Conservation (phyloP, 1,140 invertebrate species). For the Agrilus planipennis region DNA sequence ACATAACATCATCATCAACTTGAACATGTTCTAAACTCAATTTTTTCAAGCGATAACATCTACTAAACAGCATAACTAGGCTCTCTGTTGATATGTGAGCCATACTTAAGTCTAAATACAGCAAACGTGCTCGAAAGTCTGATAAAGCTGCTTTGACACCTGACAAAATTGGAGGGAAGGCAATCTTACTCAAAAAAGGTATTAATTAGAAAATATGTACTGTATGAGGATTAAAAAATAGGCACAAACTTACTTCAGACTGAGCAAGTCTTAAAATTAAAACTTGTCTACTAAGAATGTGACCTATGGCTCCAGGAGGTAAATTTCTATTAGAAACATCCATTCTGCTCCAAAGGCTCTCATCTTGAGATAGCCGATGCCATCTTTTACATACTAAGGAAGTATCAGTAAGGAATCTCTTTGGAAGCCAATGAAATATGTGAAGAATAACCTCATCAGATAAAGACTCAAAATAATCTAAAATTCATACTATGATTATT, state of each 20-base stretch:
- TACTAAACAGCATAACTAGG: constrained; percentile 48
- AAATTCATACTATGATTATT: background rate
- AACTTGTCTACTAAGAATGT: constrained; percentile 59
- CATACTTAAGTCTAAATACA: constrained; percentile 79
- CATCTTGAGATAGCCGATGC: constrained; percentile 62
- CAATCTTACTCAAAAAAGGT: constrained; percentile 26
- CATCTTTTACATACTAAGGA: constrained; percentile 56
- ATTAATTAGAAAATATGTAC: background rate
- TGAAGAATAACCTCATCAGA: constrained; percentile 77
- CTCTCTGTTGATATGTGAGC: constrained; percentile 46
- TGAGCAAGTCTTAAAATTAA: constrained; percentile 57
- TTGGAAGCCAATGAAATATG: constrained; percentile 72
- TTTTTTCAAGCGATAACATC: constrained; percentile 62
- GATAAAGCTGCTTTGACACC: constrained; percentile 28
- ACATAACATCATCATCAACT: constrained; percentile 49
- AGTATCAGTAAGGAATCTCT: constrained; percentile 56
- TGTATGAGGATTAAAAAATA: background rate
- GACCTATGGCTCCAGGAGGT: constrained; percentile 49
- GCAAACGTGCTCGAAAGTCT: constrained; percentile 41
- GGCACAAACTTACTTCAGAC: constrained; percentile 5
- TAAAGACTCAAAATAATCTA: constrained; percentile 48
- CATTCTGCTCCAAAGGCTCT: constrained; percentile 70
- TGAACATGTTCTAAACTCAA: constrained; percentile 69
- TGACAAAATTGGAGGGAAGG: constrained; percentile 39
- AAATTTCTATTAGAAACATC: constrained; percentile 63